Base-by-base conservation (phyloP, 2,888 invertebrate species). In the Epistrophe eligans region DNA sequence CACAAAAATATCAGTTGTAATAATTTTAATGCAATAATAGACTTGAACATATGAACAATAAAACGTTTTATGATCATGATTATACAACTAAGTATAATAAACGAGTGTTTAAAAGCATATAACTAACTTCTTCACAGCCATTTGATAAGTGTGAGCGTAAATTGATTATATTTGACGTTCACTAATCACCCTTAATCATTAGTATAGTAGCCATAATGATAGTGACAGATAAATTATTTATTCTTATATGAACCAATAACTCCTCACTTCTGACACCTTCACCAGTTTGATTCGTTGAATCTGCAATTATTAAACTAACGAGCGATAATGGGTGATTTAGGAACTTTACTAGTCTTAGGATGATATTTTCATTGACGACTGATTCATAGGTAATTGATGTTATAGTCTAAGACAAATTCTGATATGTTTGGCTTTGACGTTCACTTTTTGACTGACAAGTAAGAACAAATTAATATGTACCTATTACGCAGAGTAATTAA, bases 61-160 rank as follows among this genome's bases (percentile, higher is more conserved):
- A 32, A 50, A 35, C 4, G 1, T 13, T 32, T 11, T 38, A 50
- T n/a, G 17, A 35, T 55, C 40, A 40, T 28, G 8, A 70, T 40
- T 35, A 35, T 35, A 32, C 9, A 40, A 64, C 38, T 71, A 38
- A 24, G n/a, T 43, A 57, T 28, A 52, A 74, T 66, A 45, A 58
- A 72, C 43, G 10, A 58, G 70, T 82, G 58, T 66, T 58, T 13
- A 71, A 71, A 66, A 1, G 15, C 43, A 77, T 77, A 64, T 77
- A 64, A 77, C 24, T 35, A 64, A 66, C 19, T 19, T 50, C 40
- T 77, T 72, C 50, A 58, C 66, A 58, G 55, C 10, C 50, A 82
- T 72, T 82, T 72, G 67, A 19, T 40, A 60, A 77, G 82, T 82
- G 82, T 77, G 77, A 66, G 38, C 66, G 19, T 58, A 66, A 82